Conservation (phyloP, 1,140 invertebrate genomes). For the Tribolium madens region DNA sequence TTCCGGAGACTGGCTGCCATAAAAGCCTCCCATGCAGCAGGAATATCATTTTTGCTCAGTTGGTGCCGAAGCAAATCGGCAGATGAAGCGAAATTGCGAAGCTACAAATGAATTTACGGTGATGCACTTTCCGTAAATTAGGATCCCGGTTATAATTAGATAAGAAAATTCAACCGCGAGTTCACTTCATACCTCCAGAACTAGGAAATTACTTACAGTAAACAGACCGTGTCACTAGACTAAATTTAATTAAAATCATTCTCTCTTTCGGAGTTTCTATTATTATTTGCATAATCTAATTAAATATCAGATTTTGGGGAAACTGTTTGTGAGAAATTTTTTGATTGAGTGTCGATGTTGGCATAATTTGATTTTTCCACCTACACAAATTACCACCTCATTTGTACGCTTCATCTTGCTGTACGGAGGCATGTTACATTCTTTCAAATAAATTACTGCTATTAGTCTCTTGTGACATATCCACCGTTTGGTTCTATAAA, state of each 20-base stretch:
- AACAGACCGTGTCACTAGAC: slow-evolving; percentile 16
- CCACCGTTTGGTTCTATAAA: slow-evolving; percentile 44
- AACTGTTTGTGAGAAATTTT: neutral
- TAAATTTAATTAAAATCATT: slow-evolving; percentile 37
- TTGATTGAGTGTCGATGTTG: neutral
- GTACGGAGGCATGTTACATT: slow-evolving; percentile 38
- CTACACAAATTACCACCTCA: slow-evolving; percentile 29
- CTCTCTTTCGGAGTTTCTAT: slow-evolving; percentile 16
- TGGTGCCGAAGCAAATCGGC: neutral
- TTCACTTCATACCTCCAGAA: neutral
- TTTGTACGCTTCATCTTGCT: slow-evolving; percentile 35
- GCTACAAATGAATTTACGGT: neutral
- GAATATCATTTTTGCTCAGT: slow-evolving; percentile 30
- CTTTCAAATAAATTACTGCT: slow-evolving; percentile 32
- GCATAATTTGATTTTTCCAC: slow-evolving; percentile 14
- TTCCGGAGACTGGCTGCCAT: slow-evolving; percentile 15
- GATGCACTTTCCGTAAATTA: neutral
- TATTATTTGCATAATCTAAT: slow-evolving; percentile 32
- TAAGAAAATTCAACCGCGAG: slow-evolving; percentile 14
- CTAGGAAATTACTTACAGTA: slow-evolving; percentile 19
- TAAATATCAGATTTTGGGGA: neutral
- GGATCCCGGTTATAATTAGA: slow-evolving; percentile 9
- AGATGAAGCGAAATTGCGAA: neutral
- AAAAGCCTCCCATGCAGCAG: slow-evolving; percentile 22
- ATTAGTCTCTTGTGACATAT: slow-evolving; percentile 45